Conservation (phyloP, 1,140 invertebrate genomes). For the Trachelipus rathkii region DNA sequence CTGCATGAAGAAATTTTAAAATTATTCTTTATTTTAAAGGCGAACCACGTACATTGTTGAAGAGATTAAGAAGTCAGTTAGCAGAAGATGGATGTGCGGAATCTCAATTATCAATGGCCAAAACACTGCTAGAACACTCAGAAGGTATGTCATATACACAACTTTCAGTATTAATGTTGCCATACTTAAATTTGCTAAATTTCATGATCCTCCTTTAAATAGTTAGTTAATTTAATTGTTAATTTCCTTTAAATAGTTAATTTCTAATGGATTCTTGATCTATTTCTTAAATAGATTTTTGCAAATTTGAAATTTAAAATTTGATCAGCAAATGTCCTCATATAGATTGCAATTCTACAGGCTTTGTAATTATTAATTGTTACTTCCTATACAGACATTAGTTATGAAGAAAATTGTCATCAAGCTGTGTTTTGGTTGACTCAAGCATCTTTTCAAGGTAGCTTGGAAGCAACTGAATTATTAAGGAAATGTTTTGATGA, state of each 20-base stretch:
- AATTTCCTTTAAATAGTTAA: too few relatives aligned
- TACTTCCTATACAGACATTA: background rate
- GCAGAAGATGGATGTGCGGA: background rate
- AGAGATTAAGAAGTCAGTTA: background rate
- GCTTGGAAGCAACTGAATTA: background rate
- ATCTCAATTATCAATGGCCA: slow-evolving; percentile 1
- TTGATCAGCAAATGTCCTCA: too few relatives aligned
- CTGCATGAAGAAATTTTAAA: background rate
- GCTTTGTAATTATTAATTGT: too few relatives aligned
- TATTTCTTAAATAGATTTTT: too few relatives aligned
- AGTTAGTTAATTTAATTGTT: too few relatives aligned
- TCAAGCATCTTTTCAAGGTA: background rate
- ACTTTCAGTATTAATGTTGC: too few relatives aligned
- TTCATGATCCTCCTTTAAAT: too few relatives aligned
- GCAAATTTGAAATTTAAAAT: too few relatives aligned
- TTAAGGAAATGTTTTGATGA: background rate
- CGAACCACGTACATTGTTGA: background rate
- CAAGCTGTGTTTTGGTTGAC: slow-evolving; percentile 3
- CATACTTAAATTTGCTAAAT: too few relatives aligned
- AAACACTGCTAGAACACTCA: background rate
- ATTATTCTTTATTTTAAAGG: background rate
- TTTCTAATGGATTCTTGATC: too few relatives aligned
- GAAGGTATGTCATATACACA: background rate
- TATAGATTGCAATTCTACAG: too few relatives aligned
- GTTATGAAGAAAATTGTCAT: slow-evolving; percentile 7